phyloP scores from a whole-genome alignment of 1,140 invertebrate genomes.

The Drosophila nebulosa region DNA sequence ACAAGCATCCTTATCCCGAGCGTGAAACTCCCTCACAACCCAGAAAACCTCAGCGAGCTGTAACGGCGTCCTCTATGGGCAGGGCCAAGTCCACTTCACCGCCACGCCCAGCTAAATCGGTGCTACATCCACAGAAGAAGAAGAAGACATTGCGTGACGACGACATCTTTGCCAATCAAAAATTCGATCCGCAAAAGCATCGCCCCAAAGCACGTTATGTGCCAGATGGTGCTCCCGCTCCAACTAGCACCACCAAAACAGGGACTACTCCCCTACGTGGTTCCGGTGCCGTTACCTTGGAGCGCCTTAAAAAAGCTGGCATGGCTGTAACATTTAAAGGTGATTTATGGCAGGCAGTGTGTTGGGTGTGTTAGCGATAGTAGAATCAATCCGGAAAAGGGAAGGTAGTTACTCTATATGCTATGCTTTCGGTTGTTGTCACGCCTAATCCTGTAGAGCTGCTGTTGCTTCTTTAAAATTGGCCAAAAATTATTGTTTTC shows the following conservation, averaged over 20 bases:
- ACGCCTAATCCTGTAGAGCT: constrained; percentile 51
- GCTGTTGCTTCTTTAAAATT: constrained; percentile 26
- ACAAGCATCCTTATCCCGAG: constrained; percentile 84
- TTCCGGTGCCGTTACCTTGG: constrained; percentile 42
- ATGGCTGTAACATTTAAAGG: constrained; percentile 77
- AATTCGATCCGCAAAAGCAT: constrained; percentile 88
- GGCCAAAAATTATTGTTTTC: constrained; percentile 7
- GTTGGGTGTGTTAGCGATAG: constrained; percentile 16
- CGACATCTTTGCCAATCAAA: constrained; percentile 86
- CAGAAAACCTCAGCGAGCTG: constrained; percentile 33
- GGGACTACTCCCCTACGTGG: neutral
- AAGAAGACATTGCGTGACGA: constrained; percentile 66
- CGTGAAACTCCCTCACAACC: constrained; percentile 15
- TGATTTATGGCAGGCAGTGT: constrained; percentile 51
- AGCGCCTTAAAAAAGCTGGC: constrained; percentile 41
- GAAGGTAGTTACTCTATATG: neutral
- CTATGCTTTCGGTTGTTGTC: constrained; percentile 31
- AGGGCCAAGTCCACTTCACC: constrained; percentile 65
- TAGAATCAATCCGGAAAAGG: neutral
- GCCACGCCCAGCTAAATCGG: constrained; percentile 51
- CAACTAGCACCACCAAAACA: neutral
- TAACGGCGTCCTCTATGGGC: constrained; percentile 3
- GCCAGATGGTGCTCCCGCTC: constrained; percentile 81
- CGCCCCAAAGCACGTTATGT: constrained; percentile 89
- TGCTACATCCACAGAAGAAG: constrained; percentile 47